Conservation (phyloP, 1,140 invertebrate species). For the Diabrotica virgifera region DNA sequence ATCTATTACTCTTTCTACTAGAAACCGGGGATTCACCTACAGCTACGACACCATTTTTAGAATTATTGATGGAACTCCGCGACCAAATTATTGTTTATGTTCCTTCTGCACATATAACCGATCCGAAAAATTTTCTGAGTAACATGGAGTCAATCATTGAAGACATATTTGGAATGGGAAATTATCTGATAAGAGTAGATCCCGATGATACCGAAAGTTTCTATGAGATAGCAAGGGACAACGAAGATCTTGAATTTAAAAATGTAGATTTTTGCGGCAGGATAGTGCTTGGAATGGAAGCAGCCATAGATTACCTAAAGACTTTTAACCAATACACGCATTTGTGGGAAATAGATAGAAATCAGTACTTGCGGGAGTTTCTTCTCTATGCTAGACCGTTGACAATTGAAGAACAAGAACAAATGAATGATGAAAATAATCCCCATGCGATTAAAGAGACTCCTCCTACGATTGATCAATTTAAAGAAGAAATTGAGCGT, state of each 20-base stretch:
- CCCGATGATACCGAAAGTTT: constrained; percentile 28
- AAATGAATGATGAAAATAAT: constrained; percentile 59
- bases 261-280: constrained; percentile 30
- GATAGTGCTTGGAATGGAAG: constrained; percentile 36
- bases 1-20: constrained; percentile 43
- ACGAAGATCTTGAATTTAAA: constrained; percentile 60
- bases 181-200: constrained; percentile 36
- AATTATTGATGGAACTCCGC: constrained; percentile 62
- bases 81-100: constrained; percentile 61
- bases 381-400: constrained; percentile 81
- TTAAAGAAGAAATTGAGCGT: constrained; percentile 89
- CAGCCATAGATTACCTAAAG: constrained; percentile 66
- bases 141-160: constrained; percentile 32
- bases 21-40: constrained; percentile 48
- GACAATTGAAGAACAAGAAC: constrained; percentile 80
- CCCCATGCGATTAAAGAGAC: constrained; percentile 48
- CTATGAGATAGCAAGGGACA: constrained; percentile 50
- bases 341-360: constrained; percentile 87
- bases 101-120: constrained; percentile 59
- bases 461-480: constrained; percentile 81
- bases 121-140: constrained; percentile 55
- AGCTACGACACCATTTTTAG: constrained; percentile 55
- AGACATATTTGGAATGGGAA: constrained; percentile 36
- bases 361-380: constrained; percentile 71
- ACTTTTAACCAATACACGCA: constrained; percentile 78